Percentiles rank a stretch among this genome's conserved stretches.
phyloP scores from a whole-genome alignment of 2,888 invertebrate genomes.

The Mimumesa dahlbomi region DNA sequence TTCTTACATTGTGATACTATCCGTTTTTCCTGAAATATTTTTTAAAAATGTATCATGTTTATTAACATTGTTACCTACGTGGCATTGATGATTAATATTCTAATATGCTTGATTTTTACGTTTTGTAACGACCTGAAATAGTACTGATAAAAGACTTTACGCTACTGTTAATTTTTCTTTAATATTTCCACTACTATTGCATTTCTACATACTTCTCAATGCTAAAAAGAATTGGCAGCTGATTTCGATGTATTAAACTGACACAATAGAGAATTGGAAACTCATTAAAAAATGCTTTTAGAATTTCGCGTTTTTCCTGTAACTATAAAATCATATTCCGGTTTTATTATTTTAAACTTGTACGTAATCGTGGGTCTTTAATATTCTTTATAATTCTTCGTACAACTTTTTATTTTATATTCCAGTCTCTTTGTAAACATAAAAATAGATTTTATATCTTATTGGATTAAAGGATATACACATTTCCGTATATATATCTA shows the following conservation, averaged over 20 bases:
- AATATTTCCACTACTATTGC: conserved; percentile 4
- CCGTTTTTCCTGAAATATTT: conserved; percentile 7
- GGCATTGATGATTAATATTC: conserved; percentile 22
- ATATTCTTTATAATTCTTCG: conserved; percentile 39
- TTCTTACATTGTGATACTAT: conserved; percentile 5
- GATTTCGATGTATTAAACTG: conserved; percentile 33
- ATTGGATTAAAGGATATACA: conserved; percentile 65
- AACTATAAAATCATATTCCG: conserved; percentile 39
- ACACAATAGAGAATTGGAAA: conserved; percentile 12
- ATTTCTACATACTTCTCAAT: conserved; percentile 18
- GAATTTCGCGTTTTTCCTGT: conserved; percentile 13
- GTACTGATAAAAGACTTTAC: no score
- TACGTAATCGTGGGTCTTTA: conserved; percentile 53
- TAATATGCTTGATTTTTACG: conserved; percentile 9
- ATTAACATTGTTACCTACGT: conserved; percentile 17
- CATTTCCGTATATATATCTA: conserved; percentile 18
- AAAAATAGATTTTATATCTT: conserved; percentile 74
- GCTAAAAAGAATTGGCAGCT: conserved; percentile 39
- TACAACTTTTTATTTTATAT: conserved; percentile 49
- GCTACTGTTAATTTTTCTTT: background rate
- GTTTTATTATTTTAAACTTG: conserved; percentile 48
- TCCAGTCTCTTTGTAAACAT: conserved; percentile 70
- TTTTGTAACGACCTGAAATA: no score
- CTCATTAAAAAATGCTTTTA: conserved; percentile 29
- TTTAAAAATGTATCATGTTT: conserved; percentile 8